Evolutionary conservation across 35 echinoderm and acorn worm genomes (phyloP), one percentile per base, ranked within the genome.

Genomic region (Hemicentrotus pulcherrimus): DNA sequence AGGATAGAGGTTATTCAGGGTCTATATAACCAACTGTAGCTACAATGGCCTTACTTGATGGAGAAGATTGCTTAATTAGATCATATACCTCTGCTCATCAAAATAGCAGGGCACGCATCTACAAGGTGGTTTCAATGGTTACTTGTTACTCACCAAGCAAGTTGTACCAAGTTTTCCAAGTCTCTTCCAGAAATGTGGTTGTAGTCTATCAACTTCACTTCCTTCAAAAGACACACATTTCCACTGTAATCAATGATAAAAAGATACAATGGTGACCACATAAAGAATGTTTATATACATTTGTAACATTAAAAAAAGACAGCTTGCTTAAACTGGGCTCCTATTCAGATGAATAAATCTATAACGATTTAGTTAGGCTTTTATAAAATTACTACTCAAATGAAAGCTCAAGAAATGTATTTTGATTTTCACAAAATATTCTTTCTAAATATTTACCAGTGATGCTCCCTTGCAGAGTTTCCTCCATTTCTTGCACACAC

Each of bases 401-500:
- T 59, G 12, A 59, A 59, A 59, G 1, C 16, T 59, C 52, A 59
- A 59, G 16, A 59, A 59, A 59, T 59, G 52, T 59, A 16, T 16
- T 16, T 59, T 13, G 52, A 59, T 28, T 78, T 6, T 78, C n/a
- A 22, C 6, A 78, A 8, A 78, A 28, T 28, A n/a, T 78, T 78
- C 4, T 7, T 78, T 78, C 65, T 14, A 47, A 22, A 47, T 90
- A 45, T 28, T 90, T 15, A 90, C 88, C 88, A 90, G 46, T 45
- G 31, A 90, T 45, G 88, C 9, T 2, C 12, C 19, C 33, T 90
- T 90, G 32, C 32, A 90, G 32, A 90, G n/a, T 41, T 22, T 90
- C 24, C 88, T 90, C 88, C 88, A 90, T 47, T 90, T 33, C 88
- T 90, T 90, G 88, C 88, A 45, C 32, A 90, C 88, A 32, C 88